Conservation (phyloP, 2,888 invertebrate genomes). For the Marasmarcha lunaedactyla region DNA sequence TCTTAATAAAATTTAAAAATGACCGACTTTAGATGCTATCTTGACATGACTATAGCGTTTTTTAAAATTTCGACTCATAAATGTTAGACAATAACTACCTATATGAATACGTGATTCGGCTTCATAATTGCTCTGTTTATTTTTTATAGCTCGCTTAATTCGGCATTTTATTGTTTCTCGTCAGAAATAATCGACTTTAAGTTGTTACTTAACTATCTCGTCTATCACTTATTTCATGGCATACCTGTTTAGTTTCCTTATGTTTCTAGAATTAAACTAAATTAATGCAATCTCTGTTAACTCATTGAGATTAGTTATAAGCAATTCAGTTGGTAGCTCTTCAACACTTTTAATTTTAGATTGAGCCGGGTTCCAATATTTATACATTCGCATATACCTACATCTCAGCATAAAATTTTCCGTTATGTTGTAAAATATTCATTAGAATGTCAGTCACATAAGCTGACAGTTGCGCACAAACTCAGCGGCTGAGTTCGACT, state of each 20-base stretch:
- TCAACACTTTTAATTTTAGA: too few species aligned
- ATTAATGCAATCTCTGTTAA: too few species aligned
- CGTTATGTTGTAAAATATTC: too few species aligned
- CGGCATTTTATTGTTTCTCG: slow-evolving; percentile 19
- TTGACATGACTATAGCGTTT: slow-evolving; percentile 50
- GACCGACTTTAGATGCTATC: slow-evolving; percentile 26
- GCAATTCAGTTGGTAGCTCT: too few species aligned
- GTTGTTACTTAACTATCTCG: background rate
- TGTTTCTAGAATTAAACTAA: too few species aligned
- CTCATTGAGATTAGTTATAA: too few species aligned
- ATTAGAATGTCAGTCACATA: slow-evolving; percentile 27
- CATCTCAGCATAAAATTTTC: too few species aligned
- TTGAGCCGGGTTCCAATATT: too few species aligned
- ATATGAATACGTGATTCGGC: slow-evolving; percentile 51
- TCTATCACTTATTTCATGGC: too few species aligned
- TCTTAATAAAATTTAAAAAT: slow-evolving; percentile 48
- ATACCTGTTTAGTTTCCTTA: too few species aligned
- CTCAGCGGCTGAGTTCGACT: slow-evolving; percentile 16
- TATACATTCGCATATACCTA: too few species aligned
- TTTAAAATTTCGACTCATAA: slow-evolving; percentile 34
- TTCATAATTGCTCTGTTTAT: slow-evolving; percentile 32
- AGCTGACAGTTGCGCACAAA: background rate
- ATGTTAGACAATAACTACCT: slow-evolving; percentile 54
- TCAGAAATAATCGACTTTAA: slow-evolving; percentile 12
- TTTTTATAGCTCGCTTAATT: slow-evolving; percentile 31